These are phyloP conservation scores for Otocyon megalotis DNA, from an alignment of 2,113 vertebrate species.

Conservation along the genomic window DNA sequence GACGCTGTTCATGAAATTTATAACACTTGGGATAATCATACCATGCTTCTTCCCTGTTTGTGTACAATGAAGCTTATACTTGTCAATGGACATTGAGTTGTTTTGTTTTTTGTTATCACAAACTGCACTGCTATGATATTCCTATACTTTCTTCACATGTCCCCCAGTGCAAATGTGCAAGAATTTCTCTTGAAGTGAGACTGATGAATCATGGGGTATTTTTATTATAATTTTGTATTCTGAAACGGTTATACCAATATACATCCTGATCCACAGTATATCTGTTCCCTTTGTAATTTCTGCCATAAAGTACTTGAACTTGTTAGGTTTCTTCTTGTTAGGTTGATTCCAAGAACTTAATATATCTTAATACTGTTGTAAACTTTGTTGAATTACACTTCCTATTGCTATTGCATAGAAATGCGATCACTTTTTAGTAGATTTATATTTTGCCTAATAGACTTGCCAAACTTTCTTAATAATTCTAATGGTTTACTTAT, in stretches of 20 bases:
- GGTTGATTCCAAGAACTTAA: not conserved
- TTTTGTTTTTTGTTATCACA: not conserved
- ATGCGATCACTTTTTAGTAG: not conserved
- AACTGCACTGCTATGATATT: not conserved
- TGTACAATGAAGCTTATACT: not conserved
- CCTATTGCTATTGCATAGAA: not conserved
- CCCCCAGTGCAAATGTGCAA: not conserved
- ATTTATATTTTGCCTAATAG: not conserved
- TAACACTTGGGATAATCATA: not conserved
- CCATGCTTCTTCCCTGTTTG: not conserved
- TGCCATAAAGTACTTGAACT: not conserved
- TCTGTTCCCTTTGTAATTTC: not conserved
- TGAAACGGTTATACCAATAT: not conserved
- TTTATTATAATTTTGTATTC: not conserved
- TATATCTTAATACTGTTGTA: conserved; percentile 7
- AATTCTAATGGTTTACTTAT: not conserved
- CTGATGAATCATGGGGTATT: not conserved
- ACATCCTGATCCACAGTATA: not conserved
- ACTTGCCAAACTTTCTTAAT: conserved; percentile 29
- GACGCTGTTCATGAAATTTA: not conserved
- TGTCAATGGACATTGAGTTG: not conserved
- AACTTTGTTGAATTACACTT: conserved; percentile 21
- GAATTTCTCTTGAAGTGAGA: not conserved
- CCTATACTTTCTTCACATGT: not conserved
- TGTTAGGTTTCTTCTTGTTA: not conserved